phyloP scores from a whole-genome alignment of 2,113 vertebrate genomes.

The Corydoras sp. region DNA sequence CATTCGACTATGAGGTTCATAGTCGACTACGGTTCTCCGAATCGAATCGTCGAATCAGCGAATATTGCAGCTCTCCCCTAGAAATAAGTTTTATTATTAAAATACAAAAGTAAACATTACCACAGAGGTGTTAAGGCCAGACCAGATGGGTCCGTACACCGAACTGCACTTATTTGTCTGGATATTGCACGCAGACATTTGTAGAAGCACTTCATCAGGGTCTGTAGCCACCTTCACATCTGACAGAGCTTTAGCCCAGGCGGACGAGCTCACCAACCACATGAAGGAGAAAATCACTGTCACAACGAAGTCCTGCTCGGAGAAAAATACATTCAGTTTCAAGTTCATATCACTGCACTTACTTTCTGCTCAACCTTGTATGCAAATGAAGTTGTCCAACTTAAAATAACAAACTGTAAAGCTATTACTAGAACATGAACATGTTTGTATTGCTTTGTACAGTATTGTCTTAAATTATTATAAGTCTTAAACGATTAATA shows the following conservation, averaged over 20 bases:
- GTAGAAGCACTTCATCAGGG: conserved; percentile 82
- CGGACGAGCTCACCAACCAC: conserved; percentile 95
- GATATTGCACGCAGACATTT: conserved; percentile 90
- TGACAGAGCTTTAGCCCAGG: conserved; percentile 95
- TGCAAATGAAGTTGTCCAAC: too few species aligned
- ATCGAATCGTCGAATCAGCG: too few species aligned
- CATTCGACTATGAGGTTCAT: too few species aligned
- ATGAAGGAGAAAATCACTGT: conserved; percentile 97
- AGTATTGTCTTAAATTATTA: too few species aligned
- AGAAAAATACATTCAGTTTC: background rate
- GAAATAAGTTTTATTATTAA: background rate
- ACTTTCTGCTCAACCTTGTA: too few species aligned
- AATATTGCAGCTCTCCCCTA: too few species aligned
- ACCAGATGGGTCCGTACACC: conserved; percentile 84
- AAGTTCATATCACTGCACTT: background rate
- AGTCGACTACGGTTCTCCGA: too few species aligned
- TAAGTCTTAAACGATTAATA: too few species aligned
- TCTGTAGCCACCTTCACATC: conserved; percentile 90
- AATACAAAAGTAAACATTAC: conserved; percentile 60
- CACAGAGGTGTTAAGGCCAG: conserved; percentile 94
- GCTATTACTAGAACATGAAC: too few species aligned
- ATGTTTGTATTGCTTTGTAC: too few species aligned
- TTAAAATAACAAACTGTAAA: too few species aligned
- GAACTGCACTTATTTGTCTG: conserved; percentile 82
- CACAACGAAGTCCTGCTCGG: conserved; percentile 85